Base-by-base conservation (phyloP, 2,888 invertebrate species). In the Baccha elongata region DNA sequence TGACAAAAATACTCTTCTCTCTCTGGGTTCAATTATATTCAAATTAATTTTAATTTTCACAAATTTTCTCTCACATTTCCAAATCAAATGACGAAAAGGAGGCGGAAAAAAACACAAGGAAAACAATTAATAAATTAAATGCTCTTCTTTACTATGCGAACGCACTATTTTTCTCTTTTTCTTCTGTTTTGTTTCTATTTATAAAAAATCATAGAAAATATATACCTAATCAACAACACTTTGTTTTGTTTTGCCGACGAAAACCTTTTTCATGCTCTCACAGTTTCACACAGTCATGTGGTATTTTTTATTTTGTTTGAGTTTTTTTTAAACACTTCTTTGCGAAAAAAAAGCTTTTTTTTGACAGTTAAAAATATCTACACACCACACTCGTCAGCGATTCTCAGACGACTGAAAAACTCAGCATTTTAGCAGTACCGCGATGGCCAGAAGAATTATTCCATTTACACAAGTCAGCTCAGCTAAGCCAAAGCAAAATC, bases 391-490 rank as follows among this genome's bases (percentile, higher is more conserved):
- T 78, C 83, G 68, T 73, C 55, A 73, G 76, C 76, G 72, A 83
- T 72, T 78, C 72, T 83, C 72, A 72, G 67, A 78, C 83, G 83
- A 83, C 83, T 83, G 72, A 83, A 60, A 60, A 44, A 44, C 40
- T 40, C 29, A 60, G 42, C 60, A 83, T 72, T 32, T 48, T 69
- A 78, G 78, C 83, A 83, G 78, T 73, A 83, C 83, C 81, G 64
- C 83, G 78, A 83, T 73, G 83, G 76, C 52, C 83, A 78, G 78
- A 83, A 78, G 72, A 83, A 83, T 42, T 64, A 73, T 78, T 78
- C 83, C 78, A 78, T 76, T 72, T 83, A 78, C 73, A 76, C 83
- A 76, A 83, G 23, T 23, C 23, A 23, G 65, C 81, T 68, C 69
- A 44, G 44, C 69, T 50, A 72, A 35, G 64, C 44, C 65, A 8